A percentile compares a stretch with the other conserved stretches of the same genome.
Conservation (phyloP, 2,797 vertebrate species). For the Gallinago solitaria region DNA sequence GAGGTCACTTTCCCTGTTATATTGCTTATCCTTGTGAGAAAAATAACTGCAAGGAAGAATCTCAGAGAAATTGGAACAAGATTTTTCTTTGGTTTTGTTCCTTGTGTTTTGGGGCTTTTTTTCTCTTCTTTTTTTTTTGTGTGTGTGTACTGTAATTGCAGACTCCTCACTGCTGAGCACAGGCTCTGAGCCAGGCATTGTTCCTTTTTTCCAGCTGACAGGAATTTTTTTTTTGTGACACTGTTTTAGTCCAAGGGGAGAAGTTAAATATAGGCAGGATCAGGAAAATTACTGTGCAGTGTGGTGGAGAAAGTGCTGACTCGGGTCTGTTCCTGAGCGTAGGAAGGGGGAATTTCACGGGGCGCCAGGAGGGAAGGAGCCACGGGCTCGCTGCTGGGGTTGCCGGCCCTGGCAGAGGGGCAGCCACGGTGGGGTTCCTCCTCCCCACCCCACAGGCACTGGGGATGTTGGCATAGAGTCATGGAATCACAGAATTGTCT, state of each 20-base stretch:
- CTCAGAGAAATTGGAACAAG: neutral
- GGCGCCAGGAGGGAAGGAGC: accelerated
- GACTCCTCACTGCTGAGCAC: constrained; percentile 14
- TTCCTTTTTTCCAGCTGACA: constrained; percentile 17
- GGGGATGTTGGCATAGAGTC: neutral
- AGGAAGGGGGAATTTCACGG: accelerated
- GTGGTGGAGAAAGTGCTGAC: constrained; percentile 9
- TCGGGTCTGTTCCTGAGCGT: neutral
- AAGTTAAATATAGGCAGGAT: constrained; percentile 45
- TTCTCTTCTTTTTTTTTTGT: too few species aligned
- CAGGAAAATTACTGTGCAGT: neutral
- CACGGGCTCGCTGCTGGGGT: too few species aligned
- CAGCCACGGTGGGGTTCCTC: accelerated
- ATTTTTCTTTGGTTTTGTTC: constrained; percentile 11
- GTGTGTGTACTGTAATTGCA: constrained; percentile 4
- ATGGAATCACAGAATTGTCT: neutral
- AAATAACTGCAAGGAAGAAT: neutral
- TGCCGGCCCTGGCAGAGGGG: neutral
- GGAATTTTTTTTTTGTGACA: neutral
- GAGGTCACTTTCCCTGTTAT: neutral
- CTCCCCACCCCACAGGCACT: accelerated
- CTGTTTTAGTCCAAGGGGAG: neutral
- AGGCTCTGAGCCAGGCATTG: constrained; percentile 11
- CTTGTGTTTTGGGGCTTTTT: neutral
- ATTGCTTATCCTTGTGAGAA: neutral